Base-by-base conservation (phyloP, 2,797 vertebrate species). In the Chromobotia macracanthus region DNA sequence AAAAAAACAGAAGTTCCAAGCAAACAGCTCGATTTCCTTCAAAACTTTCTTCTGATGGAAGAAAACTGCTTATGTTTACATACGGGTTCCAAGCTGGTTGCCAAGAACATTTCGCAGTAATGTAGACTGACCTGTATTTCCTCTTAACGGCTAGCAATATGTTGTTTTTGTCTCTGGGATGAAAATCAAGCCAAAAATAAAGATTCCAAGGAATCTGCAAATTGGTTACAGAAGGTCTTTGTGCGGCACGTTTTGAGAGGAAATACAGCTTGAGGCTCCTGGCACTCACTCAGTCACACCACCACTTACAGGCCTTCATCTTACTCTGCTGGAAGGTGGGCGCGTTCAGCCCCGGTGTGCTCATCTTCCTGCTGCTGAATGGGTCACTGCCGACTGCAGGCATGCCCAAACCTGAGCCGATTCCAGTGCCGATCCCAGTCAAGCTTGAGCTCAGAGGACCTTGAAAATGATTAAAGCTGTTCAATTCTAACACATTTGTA, bases 281-380 rank as follows among this genome's bases (percentile, higher is more conserved):
- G 84, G 89, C 92, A 93, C 91, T 84, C 95, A 89, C 89, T 94
- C 95, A 96, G 90, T 93, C 95, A 94, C 94, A 96, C 93, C 94
- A 95, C 95, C 94, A 97, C 94, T 95, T 95, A 95, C 92, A 96
- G 96, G 94, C 93, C 95, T 95, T 95, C 92, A 95, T 97, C 98
- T 96, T 98, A 99, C 98, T 99, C 95, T 99, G 98, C 95, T 99
- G 98, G 94, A 99, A 99, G 89, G 97, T 97, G 44, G 96, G 93
- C 61, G 98, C 97, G 92, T 96, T 99, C 90, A 99, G 89, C 91
- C 97, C 97, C 80, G 98, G 97, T 85, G 97, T 97, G 94, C 97
- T 98, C 94, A 99, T 94, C 94, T 99, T 99, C 90, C 97, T 96
- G 88, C 95, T 95, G 84, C 95, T 95, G 86, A 99, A 99, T 0